A percentile compares a stretch with the other conserved stretches of the same genome.
These are phyloP conservation scores for Drosophila anomelani DNA, from an alignment of 2,888 invertebrate species.

Conservation along the genomic window DNA sequence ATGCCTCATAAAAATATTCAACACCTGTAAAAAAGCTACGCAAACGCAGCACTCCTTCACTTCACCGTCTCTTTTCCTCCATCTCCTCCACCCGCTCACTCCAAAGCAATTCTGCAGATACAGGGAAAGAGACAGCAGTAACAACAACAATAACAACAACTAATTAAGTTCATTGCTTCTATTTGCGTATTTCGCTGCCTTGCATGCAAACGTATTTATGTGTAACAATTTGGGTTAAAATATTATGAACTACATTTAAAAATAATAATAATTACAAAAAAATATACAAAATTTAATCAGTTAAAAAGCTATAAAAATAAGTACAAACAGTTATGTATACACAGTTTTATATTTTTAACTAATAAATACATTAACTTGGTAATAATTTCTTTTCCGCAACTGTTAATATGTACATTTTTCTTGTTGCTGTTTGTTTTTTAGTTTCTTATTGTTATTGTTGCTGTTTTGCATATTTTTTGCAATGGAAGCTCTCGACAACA, in stretches of 20 bases:
- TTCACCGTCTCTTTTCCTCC: constrained; percentile 22
- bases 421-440: constrained; percentile 54
- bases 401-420: constrained; percentile 5
- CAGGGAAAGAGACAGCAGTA: constrained; percentile 6
- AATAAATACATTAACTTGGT: not conserved
- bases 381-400: constrained; percentile 21
- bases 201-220: constrained; percentile 49
- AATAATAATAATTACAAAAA: not conserved
- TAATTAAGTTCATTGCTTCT: constrained; percentile 82
- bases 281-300: not conserved
- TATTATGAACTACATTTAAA: not conserved
- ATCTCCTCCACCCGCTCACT: constrained; percentile 20
- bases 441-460: constrained; percentile 37
- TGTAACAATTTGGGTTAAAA: not conserved
- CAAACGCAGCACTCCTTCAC: constrained; percentile 29
- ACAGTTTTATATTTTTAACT: not conserved
- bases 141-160: constrained; percentile 64
- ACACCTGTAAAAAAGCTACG: constrained; percentile 31
- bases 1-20: not conserved
- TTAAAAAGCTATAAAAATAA: too few species aligned
- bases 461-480: constrained; percentile 56
- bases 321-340: too few species aligned
- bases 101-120: constrained; percentile 6
- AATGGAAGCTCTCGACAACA: constrained; percentile 71
- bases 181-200: constrained; percentile 73